Conservation (phyloP, 1,140 invertebrate species). For the Triops longicaudatus region DNA sequence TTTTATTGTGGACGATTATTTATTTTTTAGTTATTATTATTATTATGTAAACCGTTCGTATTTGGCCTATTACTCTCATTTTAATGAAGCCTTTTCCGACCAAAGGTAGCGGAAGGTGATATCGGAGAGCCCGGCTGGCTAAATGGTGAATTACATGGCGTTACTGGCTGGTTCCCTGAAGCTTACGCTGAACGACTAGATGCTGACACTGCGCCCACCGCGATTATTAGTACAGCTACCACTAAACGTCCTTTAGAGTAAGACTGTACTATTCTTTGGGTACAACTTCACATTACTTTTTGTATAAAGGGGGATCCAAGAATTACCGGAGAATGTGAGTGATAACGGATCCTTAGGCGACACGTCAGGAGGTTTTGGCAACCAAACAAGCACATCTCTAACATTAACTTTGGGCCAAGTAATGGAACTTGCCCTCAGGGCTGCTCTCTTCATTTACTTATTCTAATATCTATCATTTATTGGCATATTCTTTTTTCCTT, state of each 20-base stretch:
- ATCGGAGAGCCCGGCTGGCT: constrained; percentile 95
- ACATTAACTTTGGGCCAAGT: background rate
- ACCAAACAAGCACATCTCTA: background rate
- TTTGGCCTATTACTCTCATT: background rate
- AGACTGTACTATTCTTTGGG: background rate
- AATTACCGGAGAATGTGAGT: constrained; percentile 59
- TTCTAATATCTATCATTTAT: too few relatives aligned
- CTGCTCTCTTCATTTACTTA: too few relatives aligned
- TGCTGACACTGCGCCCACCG: constrained; percentile 31
- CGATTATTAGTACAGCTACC: background rate
- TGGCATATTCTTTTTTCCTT: background rate
- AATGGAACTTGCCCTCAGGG: too few relatives aligned
- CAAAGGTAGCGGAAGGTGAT: constrained; percentile 65
- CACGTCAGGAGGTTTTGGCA: background rate
- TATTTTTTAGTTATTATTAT: too few relatives aligned
- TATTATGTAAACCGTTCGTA: too few relatives aligned
- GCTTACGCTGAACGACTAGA: constrained; percentile 82
- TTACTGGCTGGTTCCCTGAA: constrained; percentile 95
- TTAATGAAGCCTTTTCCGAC: constrained; percentile 1
- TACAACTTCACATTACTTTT: too few relatives aligned
- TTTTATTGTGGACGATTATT: too few relatives aligned
- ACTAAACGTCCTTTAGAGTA: background rate
- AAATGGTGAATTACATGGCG: constrained; percentile 77
- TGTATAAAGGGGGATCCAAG: constrained; percentile 52
- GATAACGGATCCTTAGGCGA: constrained; percentile 41